phyloP scores from a whole-genome alignment of 2,113 vertebrate species.

The Piliocolobus tephrosceles region DNA sequence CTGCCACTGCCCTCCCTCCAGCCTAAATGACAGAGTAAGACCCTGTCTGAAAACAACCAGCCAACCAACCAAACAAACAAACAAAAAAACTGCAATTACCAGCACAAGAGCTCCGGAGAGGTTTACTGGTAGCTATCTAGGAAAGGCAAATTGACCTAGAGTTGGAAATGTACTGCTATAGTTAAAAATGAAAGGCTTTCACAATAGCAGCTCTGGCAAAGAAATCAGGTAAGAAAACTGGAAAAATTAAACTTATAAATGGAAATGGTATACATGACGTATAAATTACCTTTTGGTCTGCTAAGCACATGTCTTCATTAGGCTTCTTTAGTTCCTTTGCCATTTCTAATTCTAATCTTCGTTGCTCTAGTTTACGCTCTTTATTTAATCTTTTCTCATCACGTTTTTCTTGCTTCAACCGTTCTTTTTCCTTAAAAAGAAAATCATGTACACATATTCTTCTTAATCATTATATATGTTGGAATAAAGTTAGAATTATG shows the following conservation, averaged over 20 bases:
- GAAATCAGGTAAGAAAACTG: constrained; percentile 24
- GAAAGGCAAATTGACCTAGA: not conserved
- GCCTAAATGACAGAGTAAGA: too few species aligned
- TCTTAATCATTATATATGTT: constrained; percentile 40
- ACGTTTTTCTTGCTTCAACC: constrained; percentile 95
- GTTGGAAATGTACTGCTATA: not conserved
- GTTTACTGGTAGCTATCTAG: not conserved
- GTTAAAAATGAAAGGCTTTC: not conserved
- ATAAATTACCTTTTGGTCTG: constrained; percentile 93
- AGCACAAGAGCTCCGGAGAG: not conserved
- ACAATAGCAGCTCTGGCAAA: not conserved
- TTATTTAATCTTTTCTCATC: constrained; percentile 97
- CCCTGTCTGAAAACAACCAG: too few species aligned
- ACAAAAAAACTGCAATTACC: not conserved
- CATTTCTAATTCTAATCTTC: constrained; percentile 93
- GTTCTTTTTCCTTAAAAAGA: constrained; percentile 91
- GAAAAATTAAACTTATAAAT: constrained; percentile 32
- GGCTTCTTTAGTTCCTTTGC: constrained; percentile 97
- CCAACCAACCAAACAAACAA: fast-evolving
- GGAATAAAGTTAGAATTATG: constrained; percentile 3
- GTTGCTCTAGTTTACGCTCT: constrained; percentile 93
- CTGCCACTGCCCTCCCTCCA: too few species aligned
- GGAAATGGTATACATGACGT: not conserved
- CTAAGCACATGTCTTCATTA: constrained; percentile 97
- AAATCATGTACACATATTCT: constrained; percentile 56